Evolutionary conservation across 2,797 vertebrate genomes (phyloP), one percentile per base, ranked within the genome.

Genomic region (Sternotherus odoratus): DNA sequence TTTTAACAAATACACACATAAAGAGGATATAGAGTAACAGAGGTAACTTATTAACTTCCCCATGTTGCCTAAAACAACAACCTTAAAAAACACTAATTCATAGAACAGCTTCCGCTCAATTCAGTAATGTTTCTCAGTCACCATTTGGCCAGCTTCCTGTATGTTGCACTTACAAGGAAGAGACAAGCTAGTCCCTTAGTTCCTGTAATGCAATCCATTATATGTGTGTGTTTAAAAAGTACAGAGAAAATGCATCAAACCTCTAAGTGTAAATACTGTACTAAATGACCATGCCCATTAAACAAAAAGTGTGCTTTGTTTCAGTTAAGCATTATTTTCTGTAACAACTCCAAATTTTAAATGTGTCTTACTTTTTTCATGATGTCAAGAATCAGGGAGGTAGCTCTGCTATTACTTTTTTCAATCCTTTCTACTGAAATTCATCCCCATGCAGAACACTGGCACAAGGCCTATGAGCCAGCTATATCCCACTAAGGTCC

Each of bases 51-150:
- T 63, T 96, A 79, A 95, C 49, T 85, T 95, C 75, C 85, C 54
- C 74, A 91, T 77, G 21, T 60, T 93, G 82, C 66, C 94, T 96
- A 93, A 94, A 91, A 82, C 88, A 96, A 96, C 88, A 94, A 75
- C 15, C 43, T 88, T 81, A 81, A 90, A 54, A 91, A 79, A 66
- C 83, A 83, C 43, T 53, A 12, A 24, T 75, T 75, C 43, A 83
- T 50, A 10, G 23, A 56, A 12, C 10, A 39, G 12, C 2, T 72
- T 74, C 39, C 82, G 30, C 63, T 91, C 43, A 46, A 48, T 46
- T 75, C 13, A 74, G 23, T 43, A 75, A 39, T 86, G 85, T 82
- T 92, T 92, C 82, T 78, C 19, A 85, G 39, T 28, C 46, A 80
- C 43, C 49, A 88, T 17, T 77, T 39, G 79, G 57, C 8, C 24